Evolutionary conservation across 2,888 invertebrate genomes (phyloP).

Genomic region (Polydrusus pterygomalis): DNA sequence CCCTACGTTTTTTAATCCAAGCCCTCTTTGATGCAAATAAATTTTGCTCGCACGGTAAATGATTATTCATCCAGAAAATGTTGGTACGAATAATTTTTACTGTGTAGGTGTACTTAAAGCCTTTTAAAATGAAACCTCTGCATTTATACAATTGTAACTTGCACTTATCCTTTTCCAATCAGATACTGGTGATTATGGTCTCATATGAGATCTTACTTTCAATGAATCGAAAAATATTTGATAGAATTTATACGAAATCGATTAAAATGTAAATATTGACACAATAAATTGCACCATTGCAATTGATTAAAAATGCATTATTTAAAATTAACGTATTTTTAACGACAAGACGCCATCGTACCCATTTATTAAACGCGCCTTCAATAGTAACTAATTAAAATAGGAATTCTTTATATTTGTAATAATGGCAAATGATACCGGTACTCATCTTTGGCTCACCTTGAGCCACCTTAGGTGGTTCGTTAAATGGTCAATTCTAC

Average conservation of each 20-base stretch:
- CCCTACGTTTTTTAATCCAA: too few species aligned
- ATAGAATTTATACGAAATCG: neutral
- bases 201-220: too few species aligned
- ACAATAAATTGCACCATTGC: neutral
- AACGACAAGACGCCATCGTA: constrained; percentile 7
- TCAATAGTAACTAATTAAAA: constrained; percentile 41
- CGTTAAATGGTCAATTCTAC: constrained; percentile 24
- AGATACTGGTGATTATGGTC: too few species aligned
- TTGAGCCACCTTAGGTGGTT: constrained; percentile 34
- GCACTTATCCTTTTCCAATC: too few species aligned
- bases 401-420: constrained; percentile 34
- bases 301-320: neutral
- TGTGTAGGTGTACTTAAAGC: too few species aligned
- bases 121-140: too few species aligned
- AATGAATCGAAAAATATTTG: too few species aligned
- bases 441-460: constrained; percentile 42
- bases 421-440: constrained; percentile 25
- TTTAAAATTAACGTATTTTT: neutral
- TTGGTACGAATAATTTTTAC: too few species aligned
- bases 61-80: too few species aligned
- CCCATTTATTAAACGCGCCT: constrained; percentile 27
- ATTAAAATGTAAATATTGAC: constrained; percentile 1
- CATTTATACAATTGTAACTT: too few species aligned
- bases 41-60: too few species aligned
- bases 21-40: too few species aligned